These are phyloP conservation scores for Pachypsylla venusta DNA, from an alignment of 1,140 invertebrate species.

Conservation along the genomic window DNA sequence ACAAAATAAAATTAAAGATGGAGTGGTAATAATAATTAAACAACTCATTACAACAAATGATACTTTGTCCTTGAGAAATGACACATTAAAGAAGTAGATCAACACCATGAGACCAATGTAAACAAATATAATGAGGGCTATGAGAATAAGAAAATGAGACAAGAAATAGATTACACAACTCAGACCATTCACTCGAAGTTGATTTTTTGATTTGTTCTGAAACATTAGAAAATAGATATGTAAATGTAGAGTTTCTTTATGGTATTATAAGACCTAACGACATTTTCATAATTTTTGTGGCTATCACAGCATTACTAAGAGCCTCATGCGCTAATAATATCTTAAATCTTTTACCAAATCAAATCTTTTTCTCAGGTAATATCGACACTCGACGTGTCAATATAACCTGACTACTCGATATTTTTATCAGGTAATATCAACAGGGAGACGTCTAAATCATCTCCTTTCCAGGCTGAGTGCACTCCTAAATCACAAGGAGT, in stretches of 20 bases:
- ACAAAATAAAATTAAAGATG: constrained; percentile 54
- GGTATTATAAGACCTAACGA: neutral
- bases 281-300: neutral
- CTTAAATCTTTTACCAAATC: neutral
- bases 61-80: constrained; percentile 46
- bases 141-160: constrained; percentile 50
- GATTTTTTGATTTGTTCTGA: constrained; percentile 67
- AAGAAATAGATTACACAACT: constrained; percentile 61
- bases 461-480: too few relatives aligned
- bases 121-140: constrained; percentile 50
- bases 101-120: constrained; percentile 46
- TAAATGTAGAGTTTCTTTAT: neutral
- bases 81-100: constrained; percentile 50
- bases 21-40: constrained; percentile 54
- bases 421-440: too few relatives aligned
- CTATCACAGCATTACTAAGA: neutral
- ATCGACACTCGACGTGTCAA: too few relatives aligned
- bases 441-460: too few relatives aligned
- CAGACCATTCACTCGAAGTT: constrained; percentile 64
- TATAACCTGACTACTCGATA: too few relatives aligned
- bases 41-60: constrained; percentile 49
- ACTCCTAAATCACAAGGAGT: too few relatives aligned
- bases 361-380: too few relatives aligned
- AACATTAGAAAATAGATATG: constrained; percentile 26
- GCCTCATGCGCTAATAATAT: neutral